These are phyloP conservation scores for Cryptoblepharus egeriae DNA, from an alignment of 2,797 vertebrate genomes.

Conservation along the genomic window DNA sequence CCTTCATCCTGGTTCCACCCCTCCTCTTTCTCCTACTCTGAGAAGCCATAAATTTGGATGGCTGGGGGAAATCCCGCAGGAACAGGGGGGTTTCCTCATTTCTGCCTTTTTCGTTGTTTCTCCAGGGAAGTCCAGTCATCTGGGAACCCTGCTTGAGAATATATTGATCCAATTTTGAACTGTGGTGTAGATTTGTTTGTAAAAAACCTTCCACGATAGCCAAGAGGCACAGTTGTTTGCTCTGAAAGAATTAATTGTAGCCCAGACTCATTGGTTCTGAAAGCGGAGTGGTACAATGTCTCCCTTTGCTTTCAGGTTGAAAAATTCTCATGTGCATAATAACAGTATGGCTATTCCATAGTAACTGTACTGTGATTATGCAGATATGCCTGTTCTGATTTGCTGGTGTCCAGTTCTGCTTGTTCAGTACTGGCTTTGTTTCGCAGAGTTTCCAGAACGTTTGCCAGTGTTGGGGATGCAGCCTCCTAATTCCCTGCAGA, in stretches of 20 bases:
- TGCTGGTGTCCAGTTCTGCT: conserved; percentile 14
- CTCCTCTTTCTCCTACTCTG: no score
- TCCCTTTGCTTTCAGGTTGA: background rate
- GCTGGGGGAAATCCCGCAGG: no score
- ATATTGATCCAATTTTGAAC: background rate
- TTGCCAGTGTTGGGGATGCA: conserved; percentile 46
- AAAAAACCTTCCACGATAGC: background rate
- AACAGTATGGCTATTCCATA: background rate
- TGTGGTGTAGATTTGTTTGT: background rate
- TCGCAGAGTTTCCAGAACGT: conserved; percentile 57
- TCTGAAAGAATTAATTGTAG: background rate
- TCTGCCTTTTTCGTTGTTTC: no score
- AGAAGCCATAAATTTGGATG: no score
- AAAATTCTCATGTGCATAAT: conserved; percentile 2
- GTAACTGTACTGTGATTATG: background rate
- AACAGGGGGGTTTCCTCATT: no score
- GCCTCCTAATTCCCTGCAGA: conserved; percentile 32
- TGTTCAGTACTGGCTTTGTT: background rate
- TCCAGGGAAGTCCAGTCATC: no score
- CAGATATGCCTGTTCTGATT: background rate
- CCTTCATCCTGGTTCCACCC: no score
- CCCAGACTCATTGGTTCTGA: background rate
- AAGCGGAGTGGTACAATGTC: background rate
- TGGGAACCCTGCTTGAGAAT: no score
- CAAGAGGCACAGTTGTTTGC: background rate